phyloP scores from a whole-genome alignment of 37 sponge, comb jelly and placozoan genomes.

The Spongia lamella region DNA sequence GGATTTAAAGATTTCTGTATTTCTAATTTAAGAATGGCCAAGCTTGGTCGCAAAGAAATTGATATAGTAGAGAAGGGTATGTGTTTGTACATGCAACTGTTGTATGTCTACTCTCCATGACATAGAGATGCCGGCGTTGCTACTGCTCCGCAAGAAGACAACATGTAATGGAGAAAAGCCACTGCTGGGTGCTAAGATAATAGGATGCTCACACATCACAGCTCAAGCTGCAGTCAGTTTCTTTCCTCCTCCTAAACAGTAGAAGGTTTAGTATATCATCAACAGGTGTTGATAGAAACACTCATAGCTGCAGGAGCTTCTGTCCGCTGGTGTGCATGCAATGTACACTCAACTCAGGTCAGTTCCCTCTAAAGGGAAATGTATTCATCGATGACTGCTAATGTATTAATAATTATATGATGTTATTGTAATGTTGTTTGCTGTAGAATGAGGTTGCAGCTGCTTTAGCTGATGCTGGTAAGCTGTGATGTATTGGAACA shows the following conservation, averaged over 20 bases:
- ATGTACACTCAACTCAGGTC: conserved; percentile 83
- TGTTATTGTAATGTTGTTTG: conserved; percentile 84
- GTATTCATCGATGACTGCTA: too few relatives aligned
- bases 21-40: conserved; percentile 51
- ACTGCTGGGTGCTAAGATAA: conserved; percentile 69
- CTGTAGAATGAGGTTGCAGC: conserved; percentile 50
- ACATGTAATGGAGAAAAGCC: conserved; percentile 55
- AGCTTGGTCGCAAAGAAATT: conserved; percentile 76
- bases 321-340: conserved; percentile 82
- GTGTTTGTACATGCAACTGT: conserved; percentile 27
- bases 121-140: conserved; percentile 87
- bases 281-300: conserved; percentile 84
- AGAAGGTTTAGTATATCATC: conserved; percentile 20
- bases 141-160: conserved; percentile 75
- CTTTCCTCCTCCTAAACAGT: background rate
- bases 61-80: conserved; percentile 72
- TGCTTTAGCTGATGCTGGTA: background rate
- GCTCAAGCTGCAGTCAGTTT: conserved; percentile 62
- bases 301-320: conserved; percentile 75
- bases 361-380: too few relatives aligned
- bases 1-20: conserved; percentile 79
- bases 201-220: conserved; percentile 73
- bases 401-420: conserved; percentile 22
- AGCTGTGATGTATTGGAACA: background rate
- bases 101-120: background rate